Conservation (phyloP, 2,113 vertebrate genomes). For the Eudorcas thomsonii region DNA sequence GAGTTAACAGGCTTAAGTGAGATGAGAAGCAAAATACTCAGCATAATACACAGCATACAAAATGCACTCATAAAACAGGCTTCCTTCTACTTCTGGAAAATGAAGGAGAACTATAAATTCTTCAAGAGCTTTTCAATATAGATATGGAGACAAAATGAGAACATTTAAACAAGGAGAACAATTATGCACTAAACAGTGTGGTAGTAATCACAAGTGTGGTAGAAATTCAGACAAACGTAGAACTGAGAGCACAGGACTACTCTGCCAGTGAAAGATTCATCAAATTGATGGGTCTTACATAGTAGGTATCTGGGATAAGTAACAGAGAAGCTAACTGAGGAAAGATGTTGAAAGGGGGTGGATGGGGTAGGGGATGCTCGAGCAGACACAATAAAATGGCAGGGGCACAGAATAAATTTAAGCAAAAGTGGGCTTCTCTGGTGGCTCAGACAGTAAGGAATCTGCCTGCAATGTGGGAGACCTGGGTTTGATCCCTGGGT, state of each 20-base stretch:
- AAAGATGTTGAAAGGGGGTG: background rate
- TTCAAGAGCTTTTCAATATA: background rate
- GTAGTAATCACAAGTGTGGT: background rate
- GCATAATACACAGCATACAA: background rate
- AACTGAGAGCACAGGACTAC: background rate
- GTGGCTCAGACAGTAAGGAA: background rate
- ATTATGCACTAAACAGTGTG: background rate
- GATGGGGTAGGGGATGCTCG: rapidly evolving
- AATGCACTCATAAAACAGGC: background rate
- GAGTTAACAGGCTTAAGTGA: background rate
- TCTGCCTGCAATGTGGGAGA: background rate
- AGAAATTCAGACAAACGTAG: background rate
- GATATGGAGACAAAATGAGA: background rate
- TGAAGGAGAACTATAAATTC: background rate
- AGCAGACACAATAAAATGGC: background rate
- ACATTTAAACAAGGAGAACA: slow-evolving; percentile 27
- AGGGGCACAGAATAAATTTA: background rate
- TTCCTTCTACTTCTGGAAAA: background rate
- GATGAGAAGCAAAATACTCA: background rate
- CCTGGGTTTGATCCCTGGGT: background rate
- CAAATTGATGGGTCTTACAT: background rate
- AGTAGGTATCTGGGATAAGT: background rate
- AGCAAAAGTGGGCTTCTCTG: background rate
- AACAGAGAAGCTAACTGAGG: background rate
- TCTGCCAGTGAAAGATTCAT: rapidly evolving